Percentiles rank a stretch among this genome's conserved stretches.
Conservation (phyloP, 2,797 vertebrate genomes). For the Chelmon rostratus region DNA sequence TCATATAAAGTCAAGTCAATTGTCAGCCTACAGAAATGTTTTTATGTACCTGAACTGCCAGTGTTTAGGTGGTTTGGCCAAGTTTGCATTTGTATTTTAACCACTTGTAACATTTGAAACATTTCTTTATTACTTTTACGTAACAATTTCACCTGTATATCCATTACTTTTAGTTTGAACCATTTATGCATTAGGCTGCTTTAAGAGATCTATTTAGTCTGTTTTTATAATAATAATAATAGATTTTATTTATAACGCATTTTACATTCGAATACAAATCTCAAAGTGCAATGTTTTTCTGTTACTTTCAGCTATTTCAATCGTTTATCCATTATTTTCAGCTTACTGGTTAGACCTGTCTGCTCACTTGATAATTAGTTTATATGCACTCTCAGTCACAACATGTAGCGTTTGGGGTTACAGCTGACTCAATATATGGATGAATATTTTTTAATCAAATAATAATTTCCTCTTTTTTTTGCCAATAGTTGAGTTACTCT, state of each 20-base stretch:
- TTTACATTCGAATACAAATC: too few species aligned
- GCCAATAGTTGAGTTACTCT: not conserved
- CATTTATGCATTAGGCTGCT: not conserved
- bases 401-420: not conserved
- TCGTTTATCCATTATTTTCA: not conserved
- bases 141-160: too few species aligned
- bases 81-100: not conserved
- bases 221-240: too few species aligned
- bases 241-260: too few species aligned
- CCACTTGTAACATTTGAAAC: not conserved
- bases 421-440: not conserved
- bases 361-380: too few species aligned
- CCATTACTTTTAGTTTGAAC: not conserved
- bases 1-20: not conserved
- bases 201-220: not conserved
- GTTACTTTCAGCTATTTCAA: not conserved
- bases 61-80: not conserved
- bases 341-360: not conserved
- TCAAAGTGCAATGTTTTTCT: too few species aligned
- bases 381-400: not conserved
- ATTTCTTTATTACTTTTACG: too few species aligned
- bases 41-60: not conserved
- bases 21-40: not conserved
- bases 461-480: not conserved
- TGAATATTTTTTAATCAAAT: not conserved